phyloP scores from a whole-genome alignment of 2,113 vertebrate genomes.

The Typhlomys cinereus region DNA sequence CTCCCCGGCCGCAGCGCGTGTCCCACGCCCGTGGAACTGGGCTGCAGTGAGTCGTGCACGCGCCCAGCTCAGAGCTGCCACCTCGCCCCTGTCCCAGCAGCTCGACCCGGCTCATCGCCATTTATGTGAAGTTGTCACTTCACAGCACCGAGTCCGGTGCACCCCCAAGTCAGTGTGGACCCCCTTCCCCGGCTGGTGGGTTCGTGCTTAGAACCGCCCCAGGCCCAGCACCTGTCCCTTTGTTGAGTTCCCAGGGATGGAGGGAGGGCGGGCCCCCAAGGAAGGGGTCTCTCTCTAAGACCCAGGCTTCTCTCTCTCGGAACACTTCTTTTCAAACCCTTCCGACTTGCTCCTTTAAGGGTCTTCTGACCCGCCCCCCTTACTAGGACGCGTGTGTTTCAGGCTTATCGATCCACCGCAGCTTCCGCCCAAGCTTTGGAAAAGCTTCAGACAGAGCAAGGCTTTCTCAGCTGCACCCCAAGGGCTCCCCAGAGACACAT shows the following conservation, averaged over 20 bases:
- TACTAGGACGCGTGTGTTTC: accelerated
- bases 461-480: neutral
- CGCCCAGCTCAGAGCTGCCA: accelerated
- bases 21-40: neutral
- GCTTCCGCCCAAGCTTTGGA: neutral
- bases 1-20: neutral
- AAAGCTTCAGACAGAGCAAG: neutral
- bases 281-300: neutral
- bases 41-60: accelerated
- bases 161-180: neutral
- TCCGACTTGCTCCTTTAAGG: neutral
- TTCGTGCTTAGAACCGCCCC: too few species aligned
- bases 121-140: neutral
- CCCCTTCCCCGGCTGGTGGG: too few species aligned
- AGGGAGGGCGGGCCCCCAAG: accelerated
- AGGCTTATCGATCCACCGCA: neutral
- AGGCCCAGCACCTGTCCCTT: neutral
- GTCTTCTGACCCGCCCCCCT: neutral
- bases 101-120: neutral
- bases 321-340: neutral
- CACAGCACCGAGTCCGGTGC: neutral
- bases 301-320: neutral
- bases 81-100: neutral
- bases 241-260: neutral
- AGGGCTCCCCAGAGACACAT: neutral